Conservation (phyloP, 2,797 vertebrate genomes). For the Alauda arvensis region DNA sequence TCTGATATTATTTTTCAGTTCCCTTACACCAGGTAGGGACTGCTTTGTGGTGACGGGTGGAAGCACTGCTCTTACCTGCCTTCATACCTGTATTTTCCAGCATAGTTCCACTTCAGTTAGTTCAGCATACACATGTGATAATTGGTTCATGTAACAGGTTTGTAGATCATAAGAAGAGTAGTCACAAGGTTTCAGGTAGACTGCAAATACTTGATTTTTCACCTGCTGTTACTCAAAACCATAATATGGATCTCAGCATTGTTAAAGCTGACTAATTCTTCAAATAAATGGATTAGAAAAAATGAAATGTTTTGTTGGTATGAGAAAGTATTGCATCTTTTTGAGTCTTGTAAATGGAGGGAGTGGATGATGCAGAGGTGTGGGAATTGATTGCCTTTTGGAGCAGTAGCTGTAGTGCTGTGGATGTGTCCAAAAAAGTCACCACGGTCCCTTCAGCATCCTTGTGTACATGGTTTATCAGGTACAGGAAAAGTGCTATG, state of each 20-base stretch:
- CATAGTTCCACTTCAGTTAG: background rate
- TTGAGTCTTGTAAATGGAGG: background rate
- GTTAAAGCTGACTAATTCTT: background rate
- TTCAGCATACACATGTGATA: accelerated
- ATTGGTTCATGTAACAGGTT: background rate
- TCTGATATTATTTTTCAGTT: background rate
- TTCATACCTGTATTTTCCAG: background rate
- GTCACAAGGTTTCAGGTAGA: background rate
- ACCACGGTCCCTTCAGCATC: background rate
- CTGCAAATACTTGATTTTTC: background rate
- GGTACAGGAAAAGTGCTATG: background rate
- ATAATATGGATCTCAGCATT: background rate
- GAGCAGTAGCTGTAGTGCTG: background rate
- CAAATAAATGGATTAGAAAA: background rate
- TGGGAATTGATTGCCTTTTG: background rate
- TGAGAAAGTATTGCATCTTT: background rate
- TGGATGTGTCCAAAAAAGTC: background rate
- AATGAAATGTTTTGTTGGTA: background rate
- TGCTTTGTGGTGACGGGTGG: background rate
- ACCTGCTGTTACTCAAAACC: background rate
- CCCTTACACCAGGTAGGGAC: background rate
- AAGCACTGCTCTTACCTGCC: background rate
- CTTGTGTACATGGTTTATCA: background rate
- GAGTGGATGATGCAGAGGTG: background rate
- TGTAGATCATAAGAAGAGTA: background rate